These are phyloP conservation scores for Gryllus longicercus DNA, from an alignment of 2,888 invertebrate species.

Conservation along the genomic window DNA sequence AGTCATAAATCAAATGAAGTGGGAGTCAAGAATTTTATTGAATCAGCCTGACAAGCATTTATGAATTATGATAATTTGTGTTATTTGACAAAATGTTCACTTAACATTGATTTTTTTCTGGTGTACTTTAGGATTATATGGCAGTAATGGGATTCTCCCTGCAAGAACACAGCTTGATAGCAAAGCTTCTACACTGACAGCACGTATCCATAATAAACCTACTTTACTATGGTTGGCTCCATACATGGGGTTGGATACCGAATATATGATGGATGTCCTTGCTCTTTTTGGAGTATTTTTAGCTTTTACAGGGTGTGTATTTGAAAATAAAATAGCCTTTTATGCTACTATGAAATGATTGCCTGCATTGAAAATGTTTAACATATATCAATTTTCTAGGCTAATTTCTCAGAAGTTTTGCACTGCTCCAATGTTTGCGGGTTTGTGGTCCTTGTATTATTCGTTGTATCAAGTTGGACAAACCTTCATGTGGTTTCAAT, in stretches of 20 bases:
- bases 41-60: not conserved
- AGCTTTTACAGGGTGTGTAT: constrained; percentile 61
- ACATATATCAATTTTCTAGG: constrained; percentile 45
- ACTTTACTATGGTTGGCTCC: constrained; percentile 65
- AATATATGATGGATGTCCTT: constrained; percentile 65
- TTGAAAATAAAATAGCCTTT: not conserved
- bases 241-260: constrained; percentile 60
- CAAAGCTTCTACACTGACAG: constrained; percentile 51
- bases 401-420: constrained; percentile 60
- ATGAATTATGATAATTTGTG: not conserved
- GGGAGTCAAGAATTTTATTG: not conserved
- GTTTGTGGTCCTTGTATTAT: constrained; percentile 67
- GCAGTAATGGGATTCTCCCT: constrained; percentile 70
- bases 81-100: not conserved
- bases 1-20: too few relatives aligned
- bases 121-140: constrained; percentile 61
- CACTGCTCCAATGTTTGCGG: constrained; percentile 58
- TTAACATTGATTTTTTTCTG: constrained; percentile 32
- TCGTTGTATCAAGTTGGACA: constrained; percentile 74
- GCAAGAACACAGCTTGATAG: constrained; percentile 52
- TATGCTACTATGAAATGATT: not conserved
- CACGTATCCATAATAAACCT: constrained; percentile 60
- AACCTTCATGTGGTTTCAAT: constrained; percentile 69
- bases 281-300: constrained; percentile 60
- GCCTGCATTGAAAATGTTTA: too few relatives aligned